Conservation (phyloP, 2,888 invertebrate species). For the Patella ulyssiponensis region DNA sequence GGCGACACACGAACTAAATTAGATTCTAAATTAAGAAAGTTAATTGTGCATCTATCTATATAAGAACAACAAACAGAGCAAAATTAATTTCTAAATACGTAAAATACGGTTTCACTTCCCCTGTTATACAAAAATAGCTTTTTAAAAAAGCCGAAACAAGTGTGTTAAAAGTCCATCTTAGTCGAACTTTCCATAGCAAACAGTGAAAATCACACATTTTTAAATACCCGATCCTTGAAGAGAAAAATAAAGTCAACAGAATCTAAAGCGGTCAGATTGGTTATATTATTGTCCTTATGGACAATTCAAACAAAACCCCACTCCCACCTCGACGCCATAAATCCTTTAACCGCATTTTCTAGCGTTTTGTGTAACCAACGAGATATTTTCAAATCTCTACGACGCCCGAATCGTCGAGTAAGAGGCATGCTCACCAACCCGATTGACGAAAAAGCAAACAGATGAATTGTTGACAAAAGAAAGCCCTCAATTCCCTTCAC, state of each 20-base stretch:
- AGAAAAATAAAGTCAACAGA: too few species aligned
- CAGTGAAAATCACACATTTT: too few species aligned
- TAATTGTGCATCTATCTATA: too few species aligned
- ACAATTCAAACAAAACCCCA: background rate
- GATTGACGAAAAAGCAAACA: background rate
- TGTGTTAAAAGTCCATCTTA: background rate
- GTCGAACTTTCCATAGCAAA: too few species aligned
- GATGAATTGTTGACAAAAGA: background rate
- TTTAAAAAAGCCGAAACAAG: background rate
- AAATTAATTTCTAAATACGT: too few species aligned
- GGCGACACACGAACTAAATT: too few species aligned
- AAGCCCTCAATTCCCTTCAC: background rate
- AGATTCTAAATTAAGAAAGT: too few species aligned
- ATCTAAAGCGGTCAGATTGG: background rate
- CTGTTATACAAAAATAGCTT: too few species aligned
- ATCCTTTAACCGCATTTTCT: background rate
- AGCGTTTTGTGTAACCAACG: background rate
- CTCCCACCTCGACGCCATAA: background rate
- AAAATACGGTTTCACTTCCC: too few species aligned
- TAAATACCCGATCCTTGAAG: too few species aligned
- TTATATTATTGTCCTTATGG: constrained; percentile 2
- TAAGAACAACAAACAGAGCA: too few species aligned
- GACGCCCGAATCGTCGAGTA: background rate
- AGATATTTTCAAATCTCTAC: background rate
- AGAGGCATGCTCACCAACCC: background rate